Base-by-base conservation (phyloP, 1,140 invertebrate genomes). In the Thalassaphorura encarpata region DNA sequence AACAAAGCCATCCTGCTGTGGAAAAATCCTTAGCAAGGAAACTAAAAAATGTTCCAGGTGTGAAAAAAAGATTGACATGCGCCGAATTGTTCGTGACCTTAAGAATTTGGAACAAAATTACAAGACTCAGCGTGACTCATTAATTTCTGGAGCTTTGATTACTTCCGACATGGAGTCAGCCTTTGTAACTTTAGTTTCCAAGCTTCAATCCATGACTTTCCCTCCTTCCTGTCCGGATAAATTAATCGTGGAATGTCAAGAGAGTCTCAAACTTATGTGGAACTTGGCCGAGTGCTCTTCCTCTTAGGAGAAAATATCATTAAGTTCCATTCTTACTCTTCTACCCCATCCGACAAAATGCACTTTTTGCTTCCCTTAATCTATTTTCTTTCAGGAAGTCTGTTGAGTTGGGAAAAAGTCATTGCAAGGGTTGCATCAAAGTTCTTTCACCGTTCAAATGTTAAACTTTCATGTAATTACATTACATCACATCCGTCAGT, bases 261-360 rank as follows among this genome's bases (percentile, higher is more conserved):
- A 63, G 43, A 36, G 48, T 15, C 45, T 63, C 11, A 63, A 63
- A 54, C 43, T 63, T 2, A 39, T 49, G 23, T 63, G 58, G 54
- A 60, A 63, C 21, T 8, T 43, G 33, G 8, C n/a, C 8, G 33
- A n/a, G n/a, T 11, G 33, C 33, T n/a, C n/a, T n/a, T n/a, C n/a
- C n/a, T n/a, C n/a, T n/a, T n/a, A n/a, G n/a, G n/a, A n/a, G n/a
- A n/a, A n/a, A n/a, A n/a, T n/a, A n/a, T n/a, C n/a, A n/a, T n/a
- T n/a, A n/a, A n/a, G n/a, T n/a, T n/a, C n/a, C n/a, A n/a, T n/a
- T n/a, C n/a, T n/a, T n/a, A n/a, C n/a, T n/a, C n/a, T n/a, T n/a
- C n/a, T n/a, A n/a, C n/a, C n/a, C n/a, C n/a, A n/a, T n/a, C n/a
- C n/a, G n/a, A n/a, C n/a, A n/a, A n/a, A n/a, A n/a, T n/a, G n/a